These are phyloP conservation scores for Cylloceria caligata DNA, from an alignment of 2,888 invertebrate species.

Conservation along the genomic window DNA sequence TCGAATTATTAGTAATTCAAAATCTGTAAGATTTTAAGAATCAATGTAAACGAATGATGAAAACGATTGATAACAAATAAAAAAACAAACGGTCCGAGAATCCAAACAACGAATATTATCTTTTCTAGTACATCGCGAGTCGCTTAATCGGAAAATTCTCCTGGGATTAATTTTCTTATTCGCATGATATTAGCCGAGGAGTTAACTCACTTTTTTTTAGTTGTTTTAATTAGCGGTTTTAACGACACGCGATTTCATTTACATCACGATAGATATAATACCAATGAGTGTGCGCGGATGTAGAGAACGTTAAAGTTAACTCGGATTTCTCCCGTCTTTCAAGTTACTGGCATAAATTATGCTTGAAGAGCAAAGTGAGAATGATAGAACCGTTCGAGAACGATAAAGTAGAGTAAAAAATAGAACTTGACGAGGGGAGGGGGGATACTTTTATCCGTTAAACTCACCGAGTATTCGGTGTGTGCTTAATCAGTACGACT, in stretches of 20 bases:
- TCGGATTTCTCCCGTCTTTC: constrained; percentile 33
- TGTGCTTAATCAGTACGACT: no score
- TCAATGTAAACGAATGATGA: no score
- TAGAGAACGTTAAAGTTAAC: constrained; percentile 40
- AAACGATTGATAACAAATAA: neutral
- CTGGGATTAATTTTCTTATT: constrained; percentile 37
- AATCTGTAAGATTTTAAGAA: neutral
- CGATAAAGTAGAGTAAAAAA: constrained; percentile 2
- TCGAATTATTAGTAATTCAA: neutral
- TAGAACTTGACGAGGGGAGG: neutral
- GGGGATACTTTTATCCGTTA: neutral
- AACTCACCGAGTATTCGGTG: neutral
- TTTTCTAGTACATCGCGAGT: neutral
- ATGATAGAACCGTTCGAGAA: constrained; percentile 18
- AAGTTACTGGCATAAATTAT: constrained; percentile 39
- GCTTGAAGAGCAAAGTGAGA: constrained; percentile 28
- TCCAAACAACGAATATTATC: neutral
- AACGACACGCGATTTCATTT: constrained; percentile 49
- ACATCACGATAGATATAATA: constrained; percentile 23
- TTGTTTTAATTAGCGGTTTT: constrained; percentile 41
- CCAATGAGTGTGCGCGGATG: neutral
- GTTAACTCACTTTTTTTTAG: constrained; percentile 19
- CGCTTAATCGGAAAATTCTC: neutral
- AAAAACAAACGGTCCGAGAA: neutral
- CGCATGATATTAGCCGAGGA: constrained; percentile 28